phyloP scores from a whole-genome alignment of 2,113 vertebrate genomes.

The Neodontobutis hainanensis region DNA sequence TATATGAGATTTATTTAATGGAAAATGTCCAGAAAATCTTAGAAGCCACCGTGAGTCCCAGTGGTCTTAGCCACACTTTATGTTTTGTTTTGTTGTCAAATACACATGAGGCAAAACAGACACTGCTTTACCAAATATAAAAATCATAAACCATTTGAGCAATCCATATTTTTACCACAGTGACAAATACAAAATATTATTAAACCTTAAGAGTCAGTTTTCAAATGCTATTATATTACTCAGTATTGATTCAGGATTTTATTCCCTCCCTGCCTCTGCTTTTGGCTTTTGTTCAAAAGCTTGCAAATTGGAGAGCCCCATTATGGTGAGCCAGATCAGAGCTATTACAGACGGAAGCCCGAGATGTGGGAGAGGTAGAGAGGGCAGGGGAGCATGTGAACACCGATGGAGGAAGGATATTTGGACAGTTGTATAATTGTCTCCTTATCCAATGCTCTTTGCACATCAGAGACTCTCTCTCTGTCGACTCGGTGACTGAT shows the following conservation, averaged over 20 bases:
- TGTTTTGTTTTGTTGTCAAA: not conserved
- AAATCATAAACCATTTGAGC: not conserved
- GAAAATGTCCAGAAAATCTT: not conserved
- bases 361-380: conserved; percentile 10
- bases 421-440: conserved; percentile 72
- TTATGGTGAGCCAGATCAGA: conserved; percentile 21
- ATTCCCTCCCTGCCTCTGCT: not conserved
- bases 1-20: not conserved
- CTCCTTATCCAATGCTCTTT: conserved; percentile 58
- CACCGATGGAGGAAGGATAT: conserved; percentile 47
- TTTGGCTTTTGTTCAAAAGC: conserved; percentile 41
- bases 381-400: conserved; percentile 18
- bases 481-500: conserved; percentile 51
- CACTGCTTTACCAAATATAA: not conserved
- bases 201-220: conserved; percentile 1
- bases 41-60: not conserved
- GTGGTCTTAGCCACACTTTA: not conserved
- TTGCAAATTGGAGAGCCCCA: conserved; percentile 44
- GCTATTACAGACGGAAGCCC: conserved; percentile 12
- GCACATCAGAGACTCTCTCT: conserved; percentile 44
- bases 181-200: conserved; percentile 1
- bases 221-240: conserved; percentile 3
- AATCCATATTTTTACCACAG: not conserved
- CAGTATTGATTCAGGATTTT: conserved; percentile 3
- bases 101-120: not conserved